These are phyloP conservation scores for Palythoa caribaeorum DNA, from an alignment of 92 coral and sea anemone genomes.

Conservation along the genomic window DNA sequence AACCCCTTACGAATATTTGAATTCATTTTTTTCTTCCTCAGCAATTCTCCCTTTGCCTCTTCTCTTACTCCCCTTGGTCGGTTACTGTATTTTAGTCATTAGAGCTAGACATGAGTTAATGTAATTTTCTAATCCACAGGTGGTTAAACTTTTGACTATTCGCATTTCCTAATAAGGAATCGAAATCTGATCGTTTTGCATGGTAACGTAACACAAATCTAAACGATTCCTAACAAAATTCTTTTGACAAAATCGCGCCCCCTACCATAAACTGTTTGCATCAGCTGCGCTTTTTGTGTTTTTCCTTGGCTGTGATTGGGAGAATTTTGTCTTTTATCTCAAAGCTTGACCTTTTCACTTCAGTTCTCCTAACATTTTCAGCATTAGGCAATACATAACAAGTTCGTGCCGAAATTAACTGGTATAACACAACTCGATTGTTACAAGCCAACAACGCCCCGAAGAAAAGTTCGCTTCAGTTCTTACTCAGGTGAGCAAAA, in stretches of 20 bases:
- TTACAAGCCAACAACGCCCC: not conserved
- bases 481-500: not conserved
- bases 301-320: not conserved
- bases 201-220: not conserved
- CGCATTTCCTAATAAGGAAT: slow-evolving; percentile 23
- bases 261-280: not conserved
- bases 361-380: not conserved
- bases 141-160: too few relatives aligned
- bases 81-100: too few relatives aligned
- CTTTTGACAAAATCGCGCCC: not conserved
- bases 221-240: not conserved
- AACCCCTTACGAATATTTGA: too few relatives aligned
- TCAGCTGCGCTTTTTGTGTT: not conserved
- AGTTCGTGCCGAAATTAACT: too few relatives aligned
- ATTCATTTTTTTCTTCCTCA: too few relatives aligned
- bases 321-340: slow-evolving; percentile 6
- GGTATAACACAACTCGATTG: not conserved
- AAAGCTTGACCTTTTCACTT: not conserved
- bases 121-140: not conserved
- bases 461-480: not conserved
- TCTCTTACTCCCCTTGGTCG: too few relatives aligned
- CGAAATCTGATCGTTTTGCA: not conserved
- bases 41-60: too few relatives aligned
- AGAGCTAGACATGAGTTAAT: too few relatives aligned
- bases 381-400: not conserved